Evolutionary conservation across 1,140 invertebrate genomes (phyloP), one percentile per base, ranked within the genome.

Genomic region (Lepidurus arcticus): DNA sequence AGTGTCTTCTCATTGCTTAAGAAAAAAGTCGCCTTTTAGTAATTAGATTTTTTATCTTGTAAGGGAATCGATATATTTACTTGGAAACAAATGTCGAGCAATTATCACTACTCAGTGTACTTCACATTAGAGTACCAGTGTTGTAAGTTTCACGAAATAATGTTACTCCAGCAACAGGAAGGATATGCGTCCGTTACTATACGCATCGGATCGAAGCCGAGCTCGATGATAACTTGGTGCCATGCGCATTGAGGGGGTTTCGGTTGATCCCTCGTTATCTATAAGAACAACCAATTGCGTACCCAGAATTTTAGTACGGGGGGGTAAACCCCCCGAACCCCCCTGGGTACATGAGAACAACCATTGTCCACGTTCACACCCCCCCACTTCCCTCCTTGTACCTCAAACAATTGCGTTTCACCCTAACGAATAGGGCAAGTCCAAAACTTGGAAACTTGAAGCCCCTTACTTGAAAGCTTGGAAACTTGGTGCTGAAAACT

Each of bases 131-230:
- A 21, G 53, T 16, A 7, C 53, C 16, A 4, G 34, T 34, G 13
- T 65, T n/a, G 21, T 16, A 65, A 13, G 16, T 9, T 65, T 65
- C 8, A 65, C 53, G 53, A 65, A 34, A n/a, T 21, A 65, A 13
- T 65, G 53, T 65, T 65, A 65, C 13, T 65, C 13, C 16, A 65
- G 53, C 53, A 65, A 65, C 53, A 65, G 53, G 53, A 65, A 65
- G 6, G 53, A 65, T 21, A 65, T 21, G 13, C 53, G 53, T 65
- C 21, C 21, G n/a, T 13, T 65, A n/a, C 53, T 65, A 21, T 65
- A 65, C 53, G 53, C 53, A 65, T 65, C 53, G n/a, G 21, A 65
- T 65, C 53, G 53, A 65, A 65, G n/a, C 21, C 16, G 16, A n/a
- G 21, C 21, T 16, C 53, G 6, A 65, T 65, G 53, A 0, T 21